These are phyloP conservation scores for Dryoscopus gambensis DNA, from an alignment of 2,113 vertebrate genomes.

Conservation along the genomic window DNA sequence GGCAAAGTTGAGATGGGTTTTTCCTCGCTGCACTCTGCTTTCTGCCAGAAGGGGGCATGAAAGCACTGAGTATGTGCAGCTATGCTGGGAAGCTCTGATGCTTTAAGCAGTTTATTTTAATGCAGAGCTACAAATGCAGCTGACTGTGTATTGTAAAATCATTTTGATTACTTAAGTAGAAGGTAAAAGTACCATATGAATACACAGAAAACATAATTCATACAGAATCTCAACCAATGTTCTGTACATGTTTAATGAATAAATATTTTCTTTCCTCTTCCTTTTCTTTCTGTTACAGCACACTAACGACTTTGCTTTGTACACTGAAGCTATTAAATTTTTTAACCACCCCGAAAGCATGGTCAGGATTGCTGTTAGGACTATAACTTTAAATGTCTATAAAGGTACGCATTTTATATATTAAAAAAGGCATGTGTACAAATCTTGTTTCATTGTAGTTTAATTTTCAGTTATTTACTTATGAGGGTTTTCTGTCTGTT, in stretches of 20 bases:
- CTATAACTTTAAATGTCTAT: slow-evolving; percentile 98
- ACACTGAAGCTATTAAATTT: slow-evolving; percentile 99
- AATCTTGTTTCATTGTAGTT: background rate
- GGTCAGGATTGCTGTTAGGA: slow-evolving; percentile 97
- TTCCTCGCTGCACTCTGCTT: background rate
- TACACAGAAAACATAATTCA: background rate
- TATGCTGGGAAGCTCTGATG: background rate
- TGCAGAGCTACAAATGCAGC: background rate
- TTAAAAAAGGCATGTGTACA: background rate
- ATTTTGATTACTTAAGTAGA: background rate
- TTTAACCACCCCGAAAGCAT: slow-evolving; percentile 99
- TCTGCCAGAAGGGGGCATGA: slow-evolving; percentile 50
- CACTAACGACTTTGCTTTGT: slow-evolving; percentile 98
- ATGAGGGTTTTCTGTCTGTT: background rate
- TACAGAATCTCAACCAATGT: background rate
- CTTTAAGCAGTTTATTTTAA: background rate
- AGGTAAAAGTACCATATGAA: background rate
- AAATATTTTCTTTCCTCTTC: slow-evolving; percentile 24
- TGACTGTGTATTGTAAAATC: background rate
- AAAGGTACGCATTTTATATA: slow-evolving; percentile 84
- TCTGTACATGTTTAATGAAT: background rate
- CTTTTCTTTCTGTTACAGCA: slow-evolving; percentile 78
- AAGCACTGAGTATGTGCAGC: background rate
- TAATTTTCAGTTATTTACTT: background rate
- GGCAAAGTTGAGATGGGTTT: background rate